Evolutionary conservation across 2,888 invertebrate species (phyloP).

Genomic region (Nephrocerus scutellatus): DNA sequence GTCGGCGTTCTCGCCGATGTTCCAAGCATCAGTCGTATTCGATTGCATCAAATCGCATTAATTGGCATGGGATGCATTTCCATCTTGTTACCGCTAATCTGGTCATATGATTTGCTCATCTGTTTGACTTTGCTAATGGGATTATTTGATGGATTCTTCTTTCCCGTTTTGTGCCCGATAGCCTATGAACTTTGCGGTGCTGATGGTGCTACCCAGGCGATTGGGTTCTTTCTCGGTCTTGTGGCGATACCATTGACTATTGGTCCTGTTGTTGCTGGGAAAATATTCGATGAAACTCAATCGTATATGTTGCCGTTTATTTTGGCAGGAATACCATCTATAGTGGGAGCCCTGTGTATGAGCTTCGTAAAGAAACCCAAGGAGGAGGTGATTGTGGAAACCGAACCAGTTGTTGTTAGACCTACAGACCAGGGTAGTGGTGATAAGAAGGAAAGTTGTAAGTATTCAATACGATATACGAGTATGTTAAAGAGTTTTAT

Average conservation of each 20-base stretch:
- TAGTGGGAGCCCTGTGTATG: conserved; percentile 18
- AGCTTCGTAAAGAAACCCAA: conserved; percentile 13
- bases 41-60: conserved; percentile 16
- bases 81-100: conserved; percentile 7
- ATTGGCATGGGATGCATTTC: conserved; percentile 18
- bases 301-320: conserved; percentile 20
- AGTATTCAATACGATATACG: not conserved
- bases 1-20: conserved; percentile 18
- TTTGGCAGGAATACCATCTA: conserved; percentile 18
- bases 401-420: too few relatives aligned
- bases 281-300: conserved; percentile 18
- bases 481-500: not conserved
- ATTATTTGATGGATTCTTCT: conserved; percentile 21
- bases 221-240: conserved; percentile 18
- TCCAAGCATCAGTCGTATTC: conserved; percentile 15
- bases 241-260: conserved; percentile 17
- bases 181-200: conserved; percentile 17
- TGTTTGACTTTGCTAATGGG: conserved; percentile 13
- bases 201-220: conserved; percentile 18
- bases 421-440: too few relatives aligned
- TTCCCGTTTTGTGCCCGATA: conserved; percentile 19
- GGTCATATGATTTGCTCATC: conserved; percentile 10
- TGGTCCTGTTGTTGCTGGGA: conserved; percentile 18
- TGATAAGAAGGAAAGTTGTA: too few relatives aligned
- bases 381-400: too few relatives aligned